Base-by-base conservation (phyloP, 2,113 vertebrate genomes). In the Menidia beryllina region DNA sequence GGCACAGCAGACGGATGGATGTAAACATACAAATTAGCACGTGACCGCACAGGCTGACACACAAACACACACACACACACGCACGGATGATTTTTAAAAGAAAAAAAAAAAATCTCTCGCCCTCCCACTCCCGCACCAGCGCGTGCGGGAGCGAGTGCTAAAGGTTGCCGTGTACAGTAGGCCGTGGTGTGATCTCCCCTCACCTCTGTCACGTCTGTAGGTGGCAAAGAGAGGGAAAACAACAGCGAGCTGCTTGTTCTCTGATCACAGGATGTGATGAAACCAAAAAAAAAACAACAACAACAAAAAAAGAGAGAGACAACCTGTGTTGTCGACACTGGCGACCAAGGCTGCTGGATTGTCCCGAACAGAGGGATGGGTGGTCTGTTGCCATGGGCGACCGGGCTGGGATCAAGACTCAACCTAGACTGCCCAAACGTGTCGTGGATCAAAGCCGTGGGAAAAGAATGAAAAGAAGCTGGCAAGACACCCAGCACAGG, bases 381-480 rank as follows among this genome's bases (percentile, higher is more conserved):
- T 61, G 71, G 75, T 75, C 63, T 74, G 74, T 81, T 81, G 75
- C 81, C 49, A 77, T 36, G 71, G 65, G 77, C 61, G 76, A 82
- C 82, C 34, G 70, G 69, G 47, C 62, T 65, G 23, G 63, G 70
- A 75, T 86, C 69, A 61, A 68, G 69, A 78, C 52, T 52, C 38
- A 55, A 83, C 70, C 60, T 81, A 14, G 65, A 70, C 73, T 62
- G 71, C 76, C 43, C 78, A 81, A 78, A 58, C 82, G 68, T 84
- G 68, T 84, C 78, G 64, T 67, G 30, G 64, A 82, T 51, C 50
- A 72, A 80, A 45, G 64, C 8, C 2, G 71, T 1, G 61, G 26
- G 39, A 36, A 49, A 49, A 19, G 65, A 59, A 0, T 6, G 21
- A 13, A 38, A 39, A n/a, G 34, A 45, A 5, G 21, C 56, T 58